Conservation (phyloP, 2,797 vertebrate species). For the Betta splendens region DNA sequence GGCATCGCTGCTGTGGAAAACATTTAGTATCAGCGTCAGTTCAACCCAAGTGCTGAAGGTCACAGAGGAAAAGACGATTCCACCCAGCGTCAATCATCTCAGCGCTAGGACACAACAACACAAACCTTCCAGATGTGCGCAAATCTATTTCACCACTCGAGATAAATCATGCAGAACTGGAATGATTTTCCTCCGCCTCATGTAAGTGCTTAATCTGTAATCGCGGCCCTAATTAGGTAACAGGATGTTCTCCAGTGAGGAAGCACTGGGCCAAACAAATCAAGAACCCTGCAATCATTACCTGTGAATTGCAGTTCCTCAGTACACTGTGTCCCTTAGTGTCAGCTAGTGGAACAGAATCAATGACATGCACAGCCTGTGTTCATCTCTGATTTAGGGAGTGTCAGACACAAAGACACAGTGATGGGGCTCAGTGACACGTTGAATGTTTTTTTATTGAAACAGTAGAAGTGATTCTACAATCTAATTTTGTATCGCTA, state of each 20-base stretch:
- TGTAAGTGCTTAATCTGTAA: constrained; percentile 8
- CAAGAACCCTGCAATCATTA: constrained; percentile 18
- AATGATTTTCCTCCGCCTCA: constrained; percentile 2
- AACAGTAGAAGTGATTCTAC: neutral
- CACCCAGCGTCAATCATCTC: constrained; percentile 31
- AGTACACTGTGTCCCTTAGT: neutral
- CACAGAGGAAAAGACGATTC: constrained; percentile 14
- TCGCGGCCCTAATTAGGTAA: constrained; percentile 23
- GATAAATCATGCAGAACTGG: neutral
- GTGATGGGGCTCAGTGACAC: neutral
- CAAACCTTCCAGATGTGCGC: too few species aligned
- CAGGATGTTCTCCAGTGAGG: constrained; percentile 3
- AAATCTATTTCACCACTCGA: neutral
- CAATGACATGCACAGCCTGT: constrained; percentile 20
- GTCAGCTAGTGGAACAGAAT: constrained; percentile 27
- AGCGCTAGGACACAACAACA: too few species aligned
- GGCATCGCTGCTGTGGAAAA: constrained; percentile 41
- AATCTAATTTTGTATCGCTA: too few species aligned
- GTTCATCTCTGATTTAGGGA: constrained; percentile 18
- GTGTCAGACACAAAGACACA: neutral
- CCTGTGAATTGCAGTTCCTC: constrained; percentile 9
- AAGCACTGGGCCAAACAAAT: constrained; percentile 12
- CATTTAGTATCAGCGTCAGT: constrained; percentile 57
- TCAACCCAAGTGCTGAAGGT: constrained; percentile 55
- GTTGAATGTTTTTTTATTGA: neutral